These are phyloP conservation scores for Aleiodes testaceus DNA, from an alignment of 2,888 invertebrate species.

Conservation along the genomic window DNA sequence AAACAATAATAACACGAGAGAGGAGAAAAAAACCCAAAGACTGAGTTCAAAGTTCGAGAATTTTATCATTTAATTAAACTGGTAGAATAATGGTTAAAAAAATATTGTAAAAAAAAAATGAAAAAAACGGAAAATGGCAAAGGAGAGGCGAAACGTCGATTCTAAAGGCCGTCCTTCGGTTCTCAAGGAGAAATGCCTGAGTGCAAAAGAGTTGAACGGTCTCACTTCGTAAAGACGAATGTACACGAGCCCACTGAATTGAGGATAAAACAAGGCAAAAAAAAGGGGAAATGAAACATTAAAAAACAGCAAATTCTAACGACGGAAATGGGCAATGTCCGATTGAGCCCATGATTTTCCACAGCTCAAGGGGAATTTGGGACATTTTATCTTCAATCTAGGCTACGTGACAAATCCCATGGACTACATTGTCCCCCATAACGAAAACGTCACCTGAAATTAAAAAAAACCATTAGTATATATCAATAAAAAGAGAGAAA, in stretches of 20 bases:
- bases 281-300: neutral
- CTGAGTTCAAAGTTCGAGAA: slow-evolving; percentile 10
- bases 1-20: neutral
- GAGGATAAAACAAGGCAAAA: no score
- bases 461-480: neutral
- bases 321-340: slow-evolving; percentile 12
- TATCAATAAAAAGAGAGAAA: neutral
- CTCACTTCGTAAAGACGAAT: slow-evolving; percentile 20
- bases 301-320: neutral
- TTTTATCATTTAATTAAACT: neutral
- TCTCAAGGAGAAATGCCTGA: slow-evolving; percentile 19
- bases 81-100: neutral
- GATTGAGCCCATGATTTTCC: slow-evolving; percentile 17
- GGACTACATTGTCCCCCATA: neutral
- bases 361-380: neutral
- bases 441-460: neutral
- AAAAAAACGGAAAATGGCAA: slow-evolving; percentile 7
- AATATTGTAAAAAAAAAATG: slow-evolving; percentile 1
- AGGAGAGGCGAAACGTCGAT: slow-evolving; percentile 11
- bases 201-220: slow-evolving; percentile 25
- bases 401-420: neutral
- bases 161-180: slow-evolving; percentile 5
- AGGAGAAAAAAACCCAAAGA: neutral
- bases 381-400: neutral
- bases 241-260: neutral